Base-by-base conservation (phyloP, 2,888 invertebrate genomes). In the Tetramorium bicarinatum region DNA sequence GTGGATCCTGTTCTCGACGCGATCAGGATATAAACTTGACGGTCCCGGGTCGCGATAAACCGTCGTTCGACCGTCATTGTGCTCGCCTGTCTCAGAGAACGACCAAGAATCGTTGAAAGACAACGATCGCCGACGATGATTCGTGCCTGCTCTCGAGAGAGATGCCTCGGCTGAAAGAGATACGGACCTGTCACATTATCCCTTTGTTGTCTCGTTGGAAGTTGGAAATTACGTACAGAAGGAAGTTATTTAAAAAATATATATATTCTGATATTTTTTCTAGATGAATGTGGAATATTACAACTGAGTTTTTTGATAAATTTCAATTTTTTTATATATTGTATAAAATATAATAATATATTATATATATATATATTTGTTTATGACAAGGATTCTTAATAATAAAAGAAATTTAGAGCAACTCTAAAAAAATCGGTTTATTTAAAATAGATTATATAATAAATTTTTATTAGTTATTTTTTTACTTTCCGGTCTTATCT, bases 11-110 rank as follows among this genome's bases (percentile, higher is more conserved):
- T 18, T 56, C 62, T 54, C 74, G 74, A 84, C 47, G 84, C 84
- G 84, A 74, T 75, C 84, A 25, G 75, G 84, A 84, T 80, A 80
- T 80, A 85, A 84, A 85, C 84, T 71, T 75, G 77, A 77, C 61
- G 29, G 25, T 49, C 25, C 38, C 66, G 72, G 11, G 38, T 56
- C 49, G 64, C 83, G 85, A 85, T 85, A 85, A 85, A 82, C 52
- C 72, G 81, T 41, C 75, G n/a, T 67, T 67, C 54, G 67, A 52
- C n/a, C 79, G 62, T 56, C 56, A 59, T 79, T 59, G 21, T 59
- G 47, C 34, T 64, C 47, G 13, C 21, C 15, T 47, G 11, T 15
- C 44, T 52, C 59, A 34, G 34, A 18, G 21, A 82, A 61, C 18
- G 69, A 61, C 21, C 49, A 41, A 66, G 47, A 41, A 62, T 44